Evolutionary conservation across 2,888 invertebrate genomes (phyloP), one percentile per base, ranked within the genome.

Genomic region (Orgyia antiqua): DNA sequence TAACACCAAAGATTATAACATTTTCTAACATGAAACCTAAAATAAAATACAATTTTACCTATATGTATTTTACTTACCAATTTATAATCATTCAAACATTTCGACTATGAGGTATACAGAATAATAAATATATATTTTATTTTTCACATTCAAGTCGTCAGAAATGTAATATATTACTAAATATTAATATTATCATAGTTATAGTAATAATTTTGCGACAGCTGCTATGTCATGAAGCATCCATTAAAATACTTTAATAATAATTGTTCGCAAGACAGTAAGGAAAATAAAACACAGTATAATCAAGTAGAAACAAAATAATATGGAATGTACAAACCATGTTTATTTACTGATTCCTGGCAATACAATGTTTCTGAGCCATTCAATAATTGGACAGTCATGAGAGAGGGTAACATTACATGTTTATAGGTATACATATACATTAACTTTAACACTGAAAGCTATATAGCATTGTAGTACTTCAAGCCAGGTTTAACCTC

Each of bases 241-340:
- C 68, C 60, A 60, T 66, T 62, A 60, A 56, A 67, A 62, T 52
- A 67, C 55, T 57, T 64, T 54, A 11, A 21, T 28, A 28, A 46
- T 56, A 68, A 57, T 69, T 55, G 63, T 64, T 70, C 58, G 61
- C 70, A 70, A 64, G 58, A 64, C 6, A 70, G 61, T 64, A 61
- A 84, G 79, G 79, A 80, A 86, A 83, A 82, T 83, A 84, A 84
- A 83, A 84, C 78, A 72, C 73, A 72, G 65, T 68, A 76, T 68
- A 74, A 72, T 74, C 63, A 84, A 87, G 80, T 83, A 84, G 87
- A 88, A 89, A 89, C 88, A 87, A 90, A 90, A 88, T 88, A 89
- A 89, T 89, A 90, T 91, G 92, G 92, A 92, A 92, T 92, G 92
- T 92, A 92, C 91, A 92, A 91, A 91, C 91, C 89, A 89, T 90